Conservation (phyloP, 64 coral and sea anemone genomes). For the Montipora foliosa region DNA sequence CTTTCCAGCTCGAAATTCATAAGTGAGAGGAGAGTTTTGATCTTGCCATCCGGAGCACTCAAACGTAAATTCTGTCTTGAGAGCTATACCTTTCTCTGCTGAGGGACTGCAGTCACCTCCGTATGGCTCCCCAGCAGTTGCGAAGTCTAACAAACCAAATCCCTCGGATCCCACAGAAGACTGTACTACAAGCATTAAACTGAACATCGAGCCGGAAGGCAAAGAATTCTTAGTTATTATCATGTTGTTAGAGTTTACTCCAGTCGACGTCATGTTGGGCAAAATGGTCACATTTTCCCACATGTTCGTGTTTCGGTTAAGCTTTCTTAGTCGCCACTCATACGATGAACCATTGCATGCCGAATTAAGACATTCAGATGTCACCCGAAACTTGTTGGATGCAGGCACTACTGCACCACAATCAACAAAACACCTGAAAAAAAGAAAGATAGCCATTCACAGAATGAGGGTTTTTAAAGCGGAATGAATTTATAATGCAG, state of each 20-base stretch:
- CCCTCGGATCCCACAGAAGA: background rate
- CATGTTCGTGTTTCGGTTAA: background rate
- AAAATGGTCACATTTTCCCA: background rate
- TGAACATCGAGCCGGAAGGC: background rate
- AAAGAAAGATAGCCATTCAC: background rate
- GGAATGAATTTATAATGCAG: too few species aligned
- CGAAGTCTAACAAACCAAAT: background rate
- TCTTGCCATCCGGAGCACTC: slow-evolving; percentile 20
- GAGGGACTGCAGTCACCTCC: background rate
- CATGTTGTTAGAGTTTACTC: background rate
- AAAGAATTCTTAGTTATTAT: background rate
- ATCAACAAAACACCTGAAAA: slow-evolving; percentile 23
- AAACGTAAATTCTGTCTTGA: background rate
- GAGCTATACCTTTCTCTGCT: background rate
- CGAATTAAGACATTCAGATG: background rate
- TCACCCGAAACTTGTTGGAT: slow-evolving; percentile 8
- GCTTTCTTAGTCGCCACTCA: background rate
- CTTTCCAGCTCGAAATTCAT: background rate
- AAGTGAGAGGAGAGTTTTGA: background rate
- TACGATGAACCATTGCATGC: background rate
- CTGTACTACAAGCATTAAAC: background rate
- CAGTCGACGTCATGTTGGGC: background rate
- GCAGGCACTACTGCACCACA: slow-evolving; percentile 5
- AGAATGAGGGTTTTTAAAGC: too few species aligned
- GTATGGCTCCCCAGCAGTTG: background rate